Base-by-base conservation (phyloP, 2,797 vertebrate species). In the Cossypha caffra region DNA sequence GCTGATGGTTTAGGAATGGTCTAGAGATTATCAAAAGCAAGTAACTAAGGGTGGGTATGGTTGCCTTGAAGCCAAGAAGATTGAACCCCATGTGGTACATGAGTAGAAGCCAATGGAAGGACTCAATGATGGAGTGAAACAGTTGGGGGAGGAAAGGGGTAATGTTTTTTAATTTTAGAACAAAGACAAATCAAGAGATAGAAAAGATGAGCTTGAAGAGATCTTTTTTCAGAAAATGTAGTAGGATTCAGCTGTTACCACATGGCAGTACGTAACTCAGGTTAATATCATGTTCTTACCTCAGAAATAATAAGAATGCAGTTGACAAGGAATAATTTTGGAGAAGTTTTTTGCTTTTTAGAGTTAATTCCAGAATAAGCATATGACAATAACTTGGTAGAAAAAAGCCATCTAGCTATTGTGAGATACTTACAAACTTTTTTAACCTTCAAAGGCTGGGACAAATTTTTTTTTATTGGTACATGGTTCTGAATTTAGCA, bases 41-140 rank as follows among this genome's bases (percentile, higher is more conserved):
- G 0, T 57, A 42, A 38, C 18, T 74, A 42, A 23, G 19, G 13
- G 1, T 11, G 7, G 5, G 3, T 58, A 4, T 69, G 31, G 6
- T 62, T 89, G 61, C 37, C 26, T 62, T 77, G 28, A 90, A 79
- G 33, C 55, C 9, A 43, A 43, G 42, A 81, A 72, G 12, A 21
- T 35, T 78, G 63, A 86, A 33, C 10, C 1, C 4, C 8, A 4
- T 47, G 18, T 45, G 68, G 4, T 84, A 2, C 35, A 11, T n/a
- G 24, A 51, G 12, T 48, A 78, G 52, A 58, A 85, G 23, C 17
- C 11, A 62, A 4, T 58, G 25, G 45, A 87, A 79, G 8, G 37
- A 52, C 25, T 71, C 79, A 31, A 48, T 33, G 20, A 31, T 7
- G 25, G 19, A 45, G 24, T 62, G 52, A 64, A 66, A 55, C 29